Conservation (phyloP, 2,888 invertebrate genomes). For the Griposia aprilina region DNA sequence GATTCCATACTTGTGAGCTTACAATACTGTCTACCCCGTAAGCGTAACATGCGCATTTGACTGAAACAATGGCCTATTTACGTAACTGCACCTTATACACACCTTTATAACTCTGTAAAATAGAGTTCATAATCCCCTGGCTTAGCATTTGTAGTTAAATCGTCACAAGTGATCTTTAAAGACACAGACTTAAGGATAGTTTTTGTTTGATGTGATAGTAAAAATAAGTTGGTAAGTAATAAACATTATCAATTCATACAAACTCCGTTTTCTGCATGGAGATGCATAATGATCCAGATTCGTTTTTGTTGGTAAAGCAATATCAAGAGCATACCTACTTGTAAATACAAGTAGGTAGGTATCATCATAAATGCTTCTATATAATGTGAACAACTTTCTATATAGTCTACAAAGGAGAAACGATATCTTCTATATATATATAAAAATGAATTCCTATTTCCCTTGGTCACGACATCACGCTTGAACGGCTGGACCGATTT, state of each 20-base stretch:
- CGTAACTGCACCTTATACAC: not conserved
- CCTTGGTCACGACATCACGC: too few relatives aligned
- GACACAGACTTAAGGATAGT: not conserved
- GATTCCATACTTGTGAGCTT: conserved; percentile 64
- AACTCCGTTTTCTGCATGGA: conserved; percentile 61
- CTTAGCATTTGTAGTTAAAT: not conserved
- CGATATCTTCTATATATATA: too few relatives aligned
- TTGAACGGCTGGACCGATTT: too few relatives aligned
- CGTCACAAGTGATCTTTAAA: not conserved
- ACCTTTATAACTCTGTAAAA: accelerated
- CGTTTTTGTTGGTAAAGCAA: conserved; percentile 42
- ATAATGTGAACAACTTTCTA: not conserved
- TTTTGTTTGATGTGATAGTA: conserved; percentile 3
- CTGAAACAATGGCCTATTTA: conserved; percentile 44
- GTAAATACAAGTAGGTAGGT: not conserved
- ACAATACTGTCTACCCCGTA: conserved; percentile 71
- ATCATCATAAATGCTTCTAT: too few relatives aligned
- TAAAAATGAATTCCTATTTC: too few relatives aligned
- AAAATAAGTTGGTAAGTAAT: conserved; percentile 24
- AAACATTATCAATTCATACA: conserved; percentile 14
- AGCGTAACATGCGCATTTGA: conserved; percentile 63
- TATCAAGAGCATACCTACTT: conserved; percentile 32
- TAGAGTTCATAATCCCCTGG: conserved; percentile 26
- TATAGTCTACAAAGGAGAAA: not conserved
- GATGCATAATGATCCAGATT: conserved; percentile 61